A percentile compares a stretch with the other conserved stretches of the same genome.
Conservation (phyloP, 2,113 vertebrate genomes). For the Ceyx melanurus region DNA sequence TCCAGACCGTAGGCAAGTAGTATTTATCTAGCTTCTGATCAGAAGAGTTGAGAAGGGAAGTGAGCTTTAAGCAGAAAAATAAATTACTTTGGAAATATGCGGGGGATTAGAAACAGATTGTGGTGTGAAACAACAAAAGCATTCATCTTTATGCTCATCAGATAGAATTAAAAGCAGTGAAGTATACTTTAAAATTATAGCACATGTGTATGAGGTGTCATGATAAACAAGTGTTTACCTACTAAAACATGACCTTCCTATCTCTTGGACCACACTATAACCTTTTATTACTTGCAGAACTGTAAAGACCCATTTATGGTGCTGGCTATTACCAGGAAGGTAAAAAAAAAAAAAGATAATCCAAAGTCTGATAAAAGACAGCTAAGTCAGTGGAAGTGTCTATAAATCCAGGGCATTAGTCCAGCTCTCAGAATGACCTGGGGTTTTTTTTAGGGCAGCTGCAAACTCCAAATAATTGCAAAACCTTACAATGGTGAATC, state of each 20-base stretch:
- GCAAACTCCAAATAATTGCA: slow-evolving; percentile 20
- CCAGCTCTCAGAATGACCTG: background rate
- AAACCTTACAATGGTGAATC: slow-evolving; percentile 33
- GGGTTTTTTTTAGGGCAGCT: slow-evolving; percentile 4
- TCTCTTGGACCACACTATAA: background rate
- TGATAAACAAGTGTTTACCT: background rate
- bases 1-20: background rate
- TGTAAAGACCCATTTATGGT: background rate
- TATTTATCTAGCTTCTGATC: background rate
- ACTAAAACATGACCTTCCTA: background rate
- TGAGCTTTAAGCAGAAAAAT: background rate
- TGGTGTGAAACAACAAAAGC: background rate
- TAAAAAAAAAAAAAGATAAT: background rate
- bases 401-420: slow-evolving; percentile 1
- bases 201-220: fast-evolving
- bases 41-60: background rate
- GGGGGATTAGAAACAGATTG: background rate
- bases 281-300: background rate
- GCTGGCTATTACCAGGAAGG: background rate
- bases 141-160: background rate
- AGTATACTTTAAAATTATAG: background rate
- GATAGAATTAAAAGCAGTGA: background rate
- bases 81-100: background rate
- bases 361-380: background rate
- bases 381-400: background rate